These are phyloP conservation scores for Platycheirus rosarum DNA, from an alignment of 2,888 invertebrate genomes.

Conservation along the genomic window DNA sequence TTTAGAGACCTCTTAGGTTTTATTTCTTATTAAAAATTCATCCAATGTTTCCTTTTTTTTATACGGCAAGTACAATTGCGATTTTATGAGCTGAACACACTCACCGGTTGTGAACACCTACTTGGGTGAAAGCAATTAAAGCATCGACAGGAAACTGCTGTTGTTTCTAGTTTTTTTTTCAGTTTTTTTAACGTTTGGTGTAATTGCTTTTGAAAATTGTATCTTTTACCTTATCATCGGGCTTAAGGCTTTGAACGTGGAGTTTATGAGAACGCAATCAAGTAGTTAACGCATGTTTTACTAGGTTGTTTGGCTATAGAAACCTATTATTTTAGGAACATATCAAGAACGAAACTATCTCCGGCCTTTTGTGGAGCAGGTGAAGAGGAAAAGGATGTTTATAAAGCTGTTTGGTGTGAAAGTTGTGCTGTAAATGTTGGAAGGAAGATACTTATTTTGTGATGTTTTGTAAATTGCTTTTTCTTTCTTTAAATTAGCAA, in stretches of 20 bases:
- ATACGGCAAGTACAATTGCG: neutral
- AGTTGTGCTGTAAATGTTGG: too few relatives aligned
- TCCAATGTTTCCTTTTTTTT: constrained; percentile 35
- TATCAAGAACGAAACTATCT: neutral
- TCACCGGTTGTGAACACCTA: constrained; percentile 6
- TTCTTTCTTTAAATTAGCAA: too few relatives aligned
- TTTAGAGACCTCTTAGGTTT: constrained; percentile 49
- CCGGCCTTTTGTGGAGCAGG: neutral
- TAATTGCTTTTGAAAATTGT: constrained; percentile 48
- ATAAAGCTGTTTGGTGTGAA: too few relatives aligned
- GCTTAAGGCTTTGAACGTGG: constrained; percentile 13
- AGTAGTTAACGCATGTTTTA: constrained; percentile 42
- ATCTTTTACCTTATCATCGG: constrained; percentile 23
- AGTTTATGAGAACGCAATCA: constrained; percentile 6
- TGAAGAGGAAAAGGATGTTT: too few relatives aligned
- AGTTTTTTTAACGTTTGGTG: neutral
- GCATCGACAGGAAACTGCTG: constrained; percentile 22
- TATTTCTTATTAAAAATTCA: constrained; percentile 51
- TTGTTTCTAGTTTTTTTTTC: constrained; percentile 9
- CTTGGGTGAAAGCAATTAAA: constrained; percentile 60
- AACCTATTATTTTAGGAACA: too few relatives aligned
- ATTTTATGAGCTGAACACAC: constrained; percentile 21
- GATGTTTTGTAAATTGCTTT: too few relatives aligned
- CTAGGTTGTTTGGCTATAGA: constrained; percentile 22
- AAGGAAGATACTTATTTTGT: too few relatives aligned